A percentile compares a stretch with the other conserved stretches of the same genome.
Evolutionary conservation across 2,113 vertebrate genomes (phyloP).

Genomic region (Myiagra hebetior): DNA sequence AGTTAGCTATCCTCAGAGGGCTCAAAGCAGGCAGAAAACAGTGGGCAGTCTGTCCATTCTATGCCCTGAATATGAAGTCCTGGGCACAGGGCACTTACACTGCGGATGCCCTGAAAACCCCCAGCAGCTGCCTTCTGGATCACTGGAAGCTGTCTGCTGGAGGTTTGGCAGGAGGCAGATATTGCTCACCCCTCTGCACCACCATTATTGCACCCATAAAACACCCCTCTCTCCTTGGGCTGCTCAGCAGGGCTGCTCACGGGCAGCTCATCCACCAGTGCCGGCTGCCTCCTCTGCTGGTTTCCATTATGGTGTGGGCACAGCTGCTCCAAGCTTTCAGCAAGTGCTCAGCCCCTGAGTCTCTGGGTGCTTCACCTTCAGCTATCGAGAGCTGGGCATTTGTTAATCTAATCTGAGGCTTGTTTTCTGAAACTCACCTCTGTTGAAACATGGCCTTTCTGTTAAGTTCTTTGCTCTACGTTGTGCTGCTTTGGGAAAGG

Average conservation of each 20-base stretch:
- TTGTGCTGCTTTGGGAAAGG: background rate
- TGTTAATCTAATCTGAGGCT: background rate
- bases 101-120: background rate
- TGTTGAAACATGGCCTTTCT: background rate
- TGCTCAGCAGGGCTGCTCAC: rapidly evolving
- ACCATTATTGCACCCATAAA: background rate
- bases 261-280: background rate
- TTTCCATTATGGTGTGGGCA: rapidly evolving
- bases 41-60: background rate
- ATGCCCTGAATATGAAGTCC: background rate
- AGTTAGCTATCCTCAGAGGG: background rate
- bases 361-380: background rate
- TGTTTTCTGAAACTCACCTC: background rate
- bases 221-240: background rate
- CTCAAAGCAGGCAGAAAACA: background rate
- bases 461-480: background rate
- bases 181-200: background rate
- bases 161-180: background rate
- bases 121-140: too few species aligned
- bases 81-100: background rate
- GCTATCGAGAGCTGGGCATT: rapidly evolving
- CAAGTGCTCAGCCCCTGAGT: rapidly evolving
- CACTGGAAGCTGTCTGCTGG: background rate
- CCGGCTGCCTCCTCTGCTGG: rapidly evolving
- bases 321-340: rapidly evolving